A percentile compares a stretch with the other conserved stretches of the same genome.
Evolutionary conservation across 2,113 vertebrate species (phyloP).

Genomic region (Scomber scombrus): DNA sequence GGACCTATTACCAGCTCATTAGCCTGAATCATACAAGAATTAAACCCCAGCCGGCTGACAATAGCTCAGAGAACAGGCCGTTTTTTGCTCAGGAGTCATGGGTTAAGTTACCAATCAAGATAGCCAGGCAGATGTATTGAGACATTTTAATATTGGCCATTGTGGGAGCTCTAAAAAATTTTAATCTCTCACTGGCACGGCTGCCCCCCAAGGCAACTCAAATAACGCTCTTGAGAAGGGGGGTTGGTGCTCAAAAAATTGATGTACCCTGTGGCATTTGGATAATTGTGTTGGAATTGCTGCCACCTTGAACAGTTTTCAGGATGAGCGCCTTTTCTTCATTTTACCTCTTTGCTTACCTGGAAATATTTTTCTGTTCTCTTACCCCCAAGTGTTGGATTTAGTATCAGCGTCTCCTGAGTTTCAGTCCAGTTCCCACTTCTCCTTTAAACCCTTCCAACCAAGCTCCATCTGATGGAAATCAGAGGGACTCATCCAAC

Average conservation of each 20-base stretch:
- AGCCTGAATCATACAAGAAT: slow-evolving; percentile 98
- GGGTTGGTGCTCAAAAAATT: slow-evolving; percentile 83
- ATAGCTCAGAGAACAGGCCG: slow-evolving; percentile 90
- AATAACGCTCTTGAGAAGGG: slow-evolving; percentile 89
- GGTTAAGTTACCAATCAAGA: slow-evolving; percentile 99
- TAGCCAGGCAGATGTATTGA: slow-evolving; percentile 95
- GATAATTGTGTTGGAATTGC: slow-evolving; percentile 81
- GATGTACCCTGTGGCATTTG: slow-evolving; percentile 79
- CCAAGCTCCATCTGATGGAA: slow-evolving; percentile 1
- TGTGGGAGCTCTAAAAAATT: slow-evolving; percentile 96
- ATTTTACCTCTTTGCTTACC: slow-evolving; percentile 45
- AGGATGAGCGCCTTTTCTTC: slow-evolving; percentile 39
- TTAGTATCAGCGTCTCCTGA: not conserved
- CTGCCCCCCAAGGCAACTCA: slow-evolving; percentile 97
- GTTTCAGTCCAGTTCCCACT: not conserved
- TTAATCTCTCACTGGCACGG: slow-evolving; percentile 92
- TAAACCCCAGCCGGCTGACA: slow-evolving; percentile 95
- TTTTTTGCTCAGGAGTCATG: slow-evolving; percentile 94
- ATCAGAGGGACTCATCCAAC: slow-evolving; percentile 9
- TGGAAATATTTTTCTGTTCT: slow-evolving; percentile 20
- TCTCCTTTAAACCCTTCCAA: not conserved
- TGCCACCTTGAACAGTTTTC: slow-evolving; percentile 70
- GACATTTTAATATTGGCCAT: slow-evolving; percentile 99
- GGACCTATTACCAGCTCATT: slow-evolving; percentile 92
- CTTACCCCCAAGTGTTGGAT: slow-evolving; percentile 6